Evolutionary conservation across 1,140 invertebrate species (phyloP).

Genomic region (Pentalonia nigronervosa): DNA sequence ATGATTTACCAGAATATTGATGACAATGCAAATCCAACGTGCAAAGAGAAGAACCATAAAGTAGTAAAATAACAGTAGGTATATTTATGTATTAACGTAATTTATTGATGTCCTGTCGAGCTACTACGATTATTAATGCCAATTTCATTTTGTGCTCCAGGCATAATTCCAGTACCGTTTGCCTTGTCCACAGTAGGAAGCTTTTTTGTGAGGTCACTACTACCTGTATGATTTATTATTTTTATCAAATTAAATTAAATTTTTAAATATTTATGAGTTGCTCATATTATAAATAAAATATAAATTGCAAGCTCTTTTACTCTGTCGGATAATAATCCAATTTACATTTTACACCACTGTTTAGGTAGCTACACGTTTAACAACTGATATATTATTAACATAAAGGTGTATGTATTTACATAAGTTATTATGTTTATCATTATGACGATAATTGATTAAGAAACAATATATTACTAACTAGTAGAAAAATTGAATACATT

Average conservation of each 20-base stretch:
- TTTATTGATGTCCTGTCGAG: conserved; percentile 1
- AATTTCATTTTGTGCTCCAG: not conserved
- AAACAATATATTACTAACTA: not conserved
- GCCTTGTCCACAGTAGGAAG: not conserved
- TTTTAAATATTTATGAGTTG: not conserved
- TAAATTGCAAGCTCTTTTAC: not conserved
- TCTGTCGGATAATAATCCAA: not conserved
- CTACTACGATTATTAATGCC: not conserved
- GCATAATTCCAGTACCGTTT: not conserved
- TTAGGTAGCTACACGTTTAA: not conserved
- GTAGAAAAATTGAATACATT: not conserved
- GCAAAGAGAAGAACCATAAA: not conserved
- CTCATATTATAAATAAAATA: not conserved
- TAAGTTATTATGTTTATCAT: not conserved
- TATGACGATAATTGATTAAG: not conserved
- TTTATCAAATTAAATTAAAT: conserved; percentile 3
- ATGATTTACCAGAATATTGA: not conserved
- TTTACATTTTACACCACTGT: not conserved
- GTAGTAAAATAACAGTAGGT: not conserved
- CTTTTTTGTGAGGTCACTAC: not conserved
- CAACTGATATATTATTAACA: not conserved
- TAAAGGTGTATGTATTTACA: not conserved
- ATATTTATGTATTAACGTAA: not conserved
- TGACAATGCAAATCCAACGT: not conserved
- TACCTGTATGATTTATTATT: not conserved